Percentiles rank a stretch among this genome's conserved stretches.
Conservation (phyloP, 2,888 invertebrate species). For the Hydriomena furcata region DNA sequence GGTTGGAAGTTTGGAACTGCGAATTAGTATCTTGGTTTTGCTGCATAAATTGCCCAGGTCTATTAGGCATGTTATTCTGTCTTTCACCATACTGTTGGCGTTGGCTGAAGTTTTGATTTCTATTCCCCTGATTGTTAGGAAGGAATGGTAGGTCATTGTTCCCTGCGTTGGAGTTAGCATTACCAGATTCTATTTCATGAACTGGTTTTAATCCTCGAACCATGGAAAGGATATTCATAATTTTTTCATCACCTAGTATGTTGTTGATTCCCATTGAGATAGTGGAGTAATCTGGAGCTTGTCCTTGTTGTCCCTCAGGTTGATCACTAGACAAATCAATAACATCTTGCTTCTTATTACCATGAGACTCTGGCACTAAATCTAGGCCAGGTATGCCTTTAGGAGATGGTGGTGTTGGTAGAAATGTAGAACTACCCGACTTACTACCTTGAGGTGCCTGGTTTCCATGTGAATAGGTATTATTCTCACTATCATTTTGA, state of each 20-base stretch:
- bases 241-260: constrained; percentile 85
- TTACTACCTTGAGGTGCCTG: constrained; percentile 27
- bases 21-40: constrained; percentile 41
- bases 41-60: constrained; percentile 42
- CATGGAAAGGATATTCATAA: constrained; percentile 84
- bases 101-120: constrained; percentile 45
- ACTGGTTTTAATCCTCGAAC: constrained; percentile 45
- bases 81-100: constrained; percentile 47
- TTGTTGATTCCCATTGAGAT: constrained; percentile 85
- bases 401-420: constrained; percentile 53
- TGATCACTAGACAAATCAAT: constrained; percentile 64
- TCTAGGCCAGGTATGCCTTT: constrained; percentile 90
- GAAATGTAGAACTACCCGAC: constrained; percentile 52
- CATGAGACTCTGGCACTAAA: constrained; percentile 80
- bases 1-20: constrained; percentile 38
- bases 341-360: constrained; percentile 48
- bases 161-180: constrained; percentile 13
- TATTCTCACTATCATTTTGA: constrained; percentile 32
- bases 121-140: constrained; percentile 46
- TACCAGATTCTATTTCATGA: constrained; percentile 12
- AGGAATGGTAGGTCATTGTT: constrained; percentile 30
- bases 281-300: constrained; percentile 79
- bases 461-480: constrained; percentile 28
- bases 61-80: constrained; percentile 47
- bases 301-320: constrained; percentile 25